Conservation (phyloP, 2,888 invertebrate species). For the Muscina levida region DNA sequence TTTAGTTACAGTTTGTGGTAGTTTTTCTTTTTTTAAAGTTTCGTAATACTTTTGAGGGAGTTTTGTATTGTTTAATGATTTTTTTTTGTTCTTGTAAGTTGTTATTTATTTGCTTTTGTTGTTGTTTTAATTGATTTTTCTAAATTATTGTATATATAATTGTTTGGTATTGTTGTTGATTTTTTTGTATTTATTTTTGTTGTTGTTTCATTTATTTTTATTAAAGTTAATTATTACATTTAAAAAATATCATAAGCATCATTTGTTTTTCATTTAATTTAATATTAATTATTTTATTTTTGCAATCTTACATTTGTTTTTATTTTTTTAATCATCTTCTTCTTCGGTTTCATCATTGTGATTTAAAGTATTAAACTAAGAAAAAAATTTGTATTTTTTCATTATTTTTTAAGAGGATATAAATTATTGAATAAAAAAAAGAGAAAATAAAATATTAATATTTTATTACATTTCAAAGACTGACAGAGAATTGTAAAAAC, state of each 20-base stretch:
- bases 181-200: constrained; percentile 60
- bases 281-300: constrained; percentile 58
- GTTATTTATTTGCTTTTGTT: constrained; percentile 33
- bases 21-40: constrained; percentile 30
- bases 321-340: no score
- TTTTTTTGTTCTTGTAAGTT: neutral
- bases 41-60: constrained; percentile 62
- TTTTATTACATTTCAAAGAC: neutral
- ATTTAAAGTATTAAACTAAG: constrained; percentile 27
- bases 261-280: constrained; percentile 58
- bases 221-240: constrained; percentile 68
- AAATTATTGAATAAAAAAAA: constrained; percentile 21
- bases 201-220: constrained; percentile 64
- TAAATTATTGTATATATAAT: constrained; percentile 55
- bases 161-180: constrained; percentile 23
- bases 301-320: constrained; percentile 65
- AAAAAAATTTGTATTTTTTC: constrained; percentile 60
- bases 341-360: no score
- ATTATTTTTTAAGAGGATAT: constrained; percentile 58
- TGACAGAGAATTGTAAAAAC: neutral
- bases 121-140: constrained; percentile 49
- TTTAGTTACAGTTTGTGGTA: constrained; percentile 49
- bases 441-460: constrained; percentile 26
- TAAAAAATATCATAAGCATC: constrained; percentile 68
- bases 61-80: constrained; percentile 55